phyloP scores from a whole-genome alignment of 1,140 invertebrate genomes.

The Oscheius sp. region DNA sequence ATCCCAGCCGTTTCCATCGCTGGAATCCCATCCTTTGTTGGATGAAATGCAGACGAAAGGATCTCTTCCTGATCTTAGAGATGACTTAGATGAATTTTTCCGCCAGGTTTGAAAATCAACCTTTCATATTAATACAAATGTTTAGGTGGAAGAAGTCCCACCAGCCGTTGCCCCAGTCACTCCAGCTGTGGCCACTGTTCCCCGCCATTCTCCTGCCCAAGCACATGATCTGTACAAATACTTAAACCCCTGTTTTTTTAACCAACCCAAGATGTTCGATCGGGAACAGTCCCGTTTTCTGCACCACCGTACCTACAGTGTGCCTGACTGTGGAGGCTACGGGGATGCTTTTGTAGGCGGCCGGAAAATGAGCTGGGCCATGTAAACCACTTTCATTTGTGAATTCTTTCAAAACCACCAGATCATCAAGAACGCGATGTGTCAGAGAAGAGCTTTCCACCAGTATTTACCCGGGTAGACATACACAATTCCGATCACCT shows the following conservation, averaged over 20 bases:
- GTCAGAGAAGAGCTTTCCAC: slow-evolving; percentile 7
- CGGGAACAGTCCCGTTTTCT: neutral
- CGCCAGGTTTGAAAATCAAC: slow-evolving; percentile 29
- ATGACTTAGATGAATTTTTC: slow-evolving; percentile 43
- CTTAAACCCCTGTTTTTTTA: slow-evolving; percentile 11
- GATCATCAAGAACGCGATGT: neutral
- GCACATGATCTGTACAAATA: slow-evolving; percentile 21
- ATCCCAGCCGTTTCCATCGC: slow-evolving; percentile 22
- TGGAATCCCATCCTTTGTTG: neutral
- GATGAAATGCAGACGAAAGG: slow-evolving; percentile 20
- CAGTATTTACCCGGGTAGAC: slow-evolving; percentile 2
- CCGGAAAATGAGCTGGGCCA: slow-evolving; percentile 3
- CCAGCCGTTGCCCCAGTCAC: slow-evolving; percentile 16
- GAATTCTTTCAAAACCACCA: neutral
- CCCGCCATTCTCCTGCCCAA: neutral
- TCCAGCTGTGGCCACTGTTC: neutral
- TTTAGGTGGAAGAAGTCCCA: slow-evolving; percentile 1
- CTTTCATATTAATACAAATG: slow-evolving; percentile 1
- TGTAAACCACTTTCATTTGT: neutral
- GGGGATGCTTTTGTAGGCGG: neutral
- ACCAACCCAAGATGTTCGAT: neutral
- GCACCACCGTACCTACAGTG: neutral
- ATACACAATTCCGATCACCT: slow-evolving; percentile 3
- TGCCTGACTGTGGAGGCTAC: neutral
- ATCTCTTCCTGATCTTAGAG: slow-evolving; percentile 32